phyloP scores from a whole-genome alignment of 2,113 vertebrate genomes.

The Neodontobutis hainanensis region DNA sequence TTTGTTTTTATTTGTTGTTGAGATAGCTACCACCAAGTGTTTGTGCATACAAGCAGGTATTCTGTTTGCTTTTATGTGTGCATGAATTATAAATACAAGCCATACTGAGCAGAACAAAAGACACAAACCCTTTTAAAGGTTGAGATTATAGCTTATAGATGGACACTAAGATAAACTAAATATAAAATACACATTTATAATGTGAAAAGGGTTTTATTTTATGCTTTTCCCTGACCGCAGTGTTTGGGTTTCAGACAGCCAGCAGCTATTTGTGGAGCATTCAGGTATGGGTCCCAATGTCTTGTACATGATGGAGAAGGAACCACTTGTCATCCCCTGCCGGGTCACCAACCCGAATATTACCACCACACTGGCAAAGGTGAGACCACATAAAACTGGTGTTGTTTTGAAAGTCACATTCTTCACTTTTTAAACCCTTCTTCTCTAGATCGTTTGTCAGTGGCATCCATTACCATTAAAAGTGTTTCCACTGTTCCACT shows the following conservation, averaged over 20 bases:
- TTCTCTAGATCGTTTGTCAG: too few species aligned
- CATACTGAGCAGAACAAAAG: too few species aligned
- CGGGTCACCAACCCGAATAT: conserved; percentile 87
- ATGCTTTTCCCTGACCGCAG: conserved; percentile 61
- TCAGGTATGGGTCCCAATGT: conserved; percentile 78
- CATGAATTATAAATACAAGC: not conserved
- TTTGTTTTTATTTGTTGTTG: conserved; percentile 57
- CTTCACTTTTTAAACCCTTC: too few species aligned
- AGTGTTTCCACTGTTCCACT: too few species aligned
- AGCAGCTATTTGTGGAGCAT: conserved; percentile 87
- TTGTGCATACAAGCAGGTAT: conserved; percentile 22
- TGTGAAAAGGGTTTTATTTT: not conserved
- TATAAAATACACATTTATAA: not conserved
- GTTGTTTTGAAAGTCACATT: too few species aligned
- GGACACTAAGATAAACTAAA: too few species aligned
- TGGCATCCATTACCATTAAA: too few species aligned
- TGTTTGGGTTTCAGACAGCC: conserved; percentile 86
- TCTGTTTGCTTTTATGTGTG: conserved; percentile 28
- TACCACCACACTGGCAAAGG: conserved; percentile 83
- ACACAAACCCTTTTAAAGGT: too few species aligned
- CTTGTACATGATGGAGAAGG: conserved; percentile 83
- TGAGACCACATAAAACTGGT: conserved; percentile 42
- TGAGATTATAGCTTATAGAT: too few species aligned
- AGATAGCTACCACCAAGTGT: conserved; percentile 50
- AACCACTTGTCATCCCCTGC: conserved; percentile 88